Evolutionary conservation across 2,113 vertebrate species (phyloP), one percentile per base, ranked within the genome.

Genomic region (Psettodes erumei): DNA sequence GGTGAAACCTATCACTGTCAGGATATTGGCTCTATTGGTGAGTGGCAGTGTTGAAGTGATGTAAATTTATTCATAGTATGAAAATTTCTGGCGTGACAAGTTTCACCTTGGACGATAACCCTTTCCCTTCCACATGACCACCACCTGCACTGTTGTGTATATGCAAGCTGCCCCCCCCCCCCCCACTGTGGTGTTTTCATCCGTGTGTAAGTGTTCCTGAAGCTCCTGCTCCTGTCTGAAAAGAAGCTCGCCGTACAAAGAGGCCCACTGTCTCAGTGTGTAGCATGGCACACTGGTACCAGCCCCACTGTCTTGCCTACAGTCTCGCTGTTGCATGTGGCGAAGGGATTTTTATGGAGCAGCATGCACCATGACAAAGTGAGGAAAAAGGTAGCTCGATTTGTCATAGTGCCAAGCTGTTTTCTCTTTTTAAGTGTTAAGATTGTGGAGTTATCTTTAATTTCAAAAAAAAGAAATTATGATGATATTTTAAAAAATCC

Each of bases 251-350:
- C 37, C 35, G 5, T 74, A 87, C 84, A 87, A 87, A 90, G 88
- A 90, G 75, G 72, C 45, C 51, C 68, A 80, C 58, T 84, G 83
- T 89, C 77, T 86, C 76, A 71, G 73, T 67, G 18, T 80, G 83
- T 10, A 73, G 84, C 78, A 65, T 87, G 81, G 87, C 87, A 86
- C 82, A 23, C 48, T 80, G 85, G 86, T 84, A 83, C 80, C 75
- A 63, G 80, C 71, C 70, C 78, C 19, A 65, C 81, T 78, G 80
- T 83, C 66, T 68, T 23, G 42, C 71, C 56, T 37, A 16, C 64
- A 16, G 66, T 69, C 60, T 48, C 65, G 75, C 69, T 60, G 67
- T 68, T 62, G 71, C 63, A 48, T 61, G 71, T n/a, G 32, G 65
- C 10, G 71, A 54, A 42, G 23, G 28, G 77, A 71, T 73, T 74